phyloP scores from a whole-genome alignment of 2,797 vertebrate species.

The Denticeps clupeoides region DNA sequence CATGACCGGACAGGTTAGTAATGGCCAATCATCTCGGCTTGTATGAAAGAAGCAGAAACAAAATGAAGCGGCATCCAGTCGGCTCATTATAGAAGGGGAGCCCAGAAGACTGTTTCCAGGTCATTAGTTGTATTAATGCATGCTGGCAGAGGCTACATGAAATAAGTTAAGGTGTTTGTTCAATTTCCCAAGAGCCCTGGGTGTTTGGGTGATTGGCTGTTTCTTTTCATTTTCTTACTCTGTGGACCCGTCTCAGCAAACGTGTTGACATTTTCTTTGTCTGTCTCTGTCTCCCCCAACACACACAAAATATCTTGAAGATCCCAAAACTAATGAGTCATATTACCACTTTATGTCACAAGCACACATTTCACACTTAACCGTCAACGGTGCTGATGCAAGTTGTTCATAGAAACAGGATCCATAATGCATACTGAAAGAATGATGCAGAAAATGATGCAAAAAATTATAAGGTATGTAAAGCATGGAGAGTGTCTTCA shows the following conservation, averaged over 20 bases:
- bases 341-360: too few species aligned
- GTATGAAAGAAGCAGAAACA: slow-evolving; percentile 26
- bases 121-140: slow-evolving; percentile 56
- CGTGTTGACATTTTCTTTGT: too few species aligned
- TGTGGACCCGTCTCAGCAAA: neutral
- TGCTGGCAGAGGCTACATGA: slow-evolving; percentile 49
- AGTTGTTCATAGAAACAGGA: too few species aligned
- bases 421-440: too few species aligned
- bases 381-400: too few species aligned
- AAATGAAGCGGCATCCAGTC: slow-evolving; percentile 34
- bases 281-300: too few species aligned
- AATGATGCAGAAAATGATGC: too few species aligned
- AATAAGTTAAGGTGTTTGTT: slow-evolving; percentile 46
- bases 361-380: too few species aligned
- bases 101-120: slow-evolving; percentile 55
- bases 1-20: slow-evolving; percentile 43
- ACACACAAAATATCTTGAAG: too few species aligned
- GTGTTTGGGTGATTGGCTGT: slow-evolving; percentile 41
- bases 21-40: slow-evolving; percentile 50
- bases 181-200: slow-evolving; percentile 46
- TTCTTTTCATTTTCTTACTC: neutral
- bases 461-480: too few species aligned
- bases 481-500: too few species aligned
- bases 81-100: slow-evolving; percentile 47
- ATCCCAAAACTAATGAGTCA: too few species aligned